Evolutionary conservation across 35 echinoderm and acorn worm genomes (phyloP), one percentile per base, ranked within the genome.

Genomic region (Chiridota heheva): DNA sequence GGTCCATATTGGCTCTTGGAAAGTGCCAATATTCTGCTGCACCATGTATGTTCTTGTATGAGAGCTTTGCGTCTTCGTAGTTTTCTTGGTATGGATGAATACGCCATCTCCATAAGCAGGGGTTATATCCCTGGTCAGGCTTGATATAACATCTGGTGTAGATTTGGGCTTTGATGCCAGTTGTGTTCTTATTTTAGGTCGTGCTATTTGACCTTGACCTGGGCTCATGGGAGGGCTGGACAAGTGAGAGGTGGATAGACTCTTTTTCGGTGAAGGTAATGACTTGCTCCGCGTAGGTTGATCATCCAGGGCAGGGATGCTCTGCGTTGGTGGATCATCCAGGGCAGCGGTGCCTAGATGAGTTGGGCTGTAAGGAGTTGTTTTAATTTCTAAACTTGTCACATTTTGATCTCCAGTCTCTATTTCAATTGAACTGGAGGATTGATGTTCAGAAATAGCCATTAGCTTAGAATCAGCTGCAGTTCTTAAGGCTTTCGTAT

Each of bases 181-280:
- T 72, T 93, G 82, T 29, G 90, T 93, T 42, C 80, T 78, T 42
- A 93, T 93, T 51, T 93, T 88, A 44, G 69, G 57, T 1, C 90
- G 69, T 6, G 72, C 46, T 26, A 82, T 38, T n/a, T 35, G 65
- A 15, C 47, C 28, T 41, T 35, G 38, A 28, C 57, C 43, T 20
- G 83, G 60, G 36, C 88, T 79, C 32, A 37, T 58, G 30, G 69
- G 58, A 25, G 10, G n/a, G 45, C 18, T 18, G 64, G 86, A 13
- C 12, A 29, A 69, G 5, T 83, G 17, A 37, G 70, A 17, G 60
- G 81, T 45, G 28, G 68, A 69, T 18, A 76, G 72, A 16, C 44
- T 65, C 42, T 67, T 82, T 6, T 59, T 13, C 38, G 72, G 72
- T 20, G 68, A 60, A 28, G 86, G 41, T 72, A 40, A 48, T 27